These are phyloP conservation scores for Cavia porcellus DNA, from an alignment of 2,113 vertebrate species.

Conservation along the genomic window DNA sequence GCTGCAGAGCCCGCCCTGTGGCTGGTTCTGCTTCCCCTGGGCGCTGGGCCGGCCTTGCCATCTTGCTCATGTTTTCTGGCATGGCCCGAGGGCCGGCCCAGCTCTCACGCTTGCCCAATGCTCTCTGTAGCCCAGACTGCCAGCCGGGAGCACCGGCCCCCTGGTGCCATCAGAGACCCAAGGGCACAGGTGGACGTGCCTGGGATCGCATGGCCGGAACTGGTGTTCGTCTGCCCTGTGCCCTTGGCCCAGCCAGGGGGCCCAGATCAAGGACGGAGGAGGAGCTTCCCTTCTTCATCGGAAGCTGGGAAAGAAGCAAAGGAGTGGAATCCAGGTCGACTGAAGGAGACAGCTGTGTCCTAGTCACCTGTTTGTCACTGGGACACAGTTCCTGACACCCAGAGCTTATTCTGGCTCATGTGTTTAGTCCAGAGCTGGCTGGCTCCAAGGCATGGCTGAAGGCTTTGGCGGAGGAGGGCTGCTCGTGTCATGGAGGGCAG, in stretches of 20 bases:
- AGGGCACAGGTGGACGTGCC: neutral
- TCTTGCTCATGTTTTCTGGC: neutral
- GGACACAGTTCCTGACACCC: neutral
- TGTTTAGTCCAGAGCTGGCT: neutral
- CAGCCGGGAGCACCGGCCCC: neutral
- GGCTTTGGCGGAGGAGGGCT: neutral
- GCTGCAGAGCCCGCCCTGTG: neutral
- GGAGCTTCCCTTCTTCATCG: neutral
- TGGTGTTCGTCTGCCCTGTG: neutral
- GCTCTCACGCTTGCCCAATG: neutral
- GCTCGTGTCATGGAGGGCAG: neutral
- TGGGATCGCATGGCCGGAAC: no score
- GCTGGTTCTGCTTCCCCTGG: neutral
- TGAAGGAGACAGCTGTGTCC: neutral
- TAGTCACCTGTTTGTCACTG: neutral
- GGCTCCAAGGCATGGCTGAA: neutral
- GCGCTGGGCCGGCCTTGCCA: neutral
- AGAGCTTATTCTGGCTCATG: neutral
- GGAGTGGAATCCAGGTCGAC: neutral
- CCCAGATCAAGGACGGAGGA: neutral
- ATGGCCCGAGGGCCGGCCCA: neutral
- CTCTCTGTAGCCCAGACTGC: neutral
- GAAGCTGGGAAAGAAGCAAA: neutral
- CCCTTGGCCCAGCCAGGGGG: neutral
- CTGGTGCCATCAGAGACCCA: neutral